Conservation (phyloP, 2,888 invertebrate species). For the Ormyrus rosae region DNA sequence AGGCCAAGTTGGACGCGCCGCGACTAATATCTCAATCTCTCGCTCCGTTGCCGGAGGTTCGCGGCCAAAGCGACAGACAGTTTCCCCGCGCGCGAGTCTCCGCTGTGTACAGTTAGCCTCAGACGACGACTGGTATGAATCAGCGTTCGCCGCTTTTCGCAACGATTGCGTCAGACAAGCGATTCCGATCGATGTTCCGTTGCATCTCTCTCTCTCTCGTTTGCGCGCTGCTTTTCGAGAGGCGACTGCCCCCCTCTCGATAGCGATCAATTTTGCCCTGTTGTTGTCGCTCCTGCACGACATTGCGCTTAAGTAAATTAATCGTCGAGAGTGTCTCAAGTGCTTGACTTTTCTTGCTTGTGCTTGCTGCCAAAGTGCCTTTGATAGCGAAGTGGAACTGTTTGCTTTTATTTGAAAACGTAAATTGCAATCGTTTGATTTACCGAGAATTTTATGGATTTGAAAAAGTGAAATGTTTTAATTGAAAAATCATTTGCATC, state of each 20-base stretch:
- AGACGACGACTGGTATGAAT: constrained; percentile 18
- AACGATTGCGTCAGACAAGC: constrained; percentile 37
- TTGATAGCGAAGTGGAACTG: too few relatives aligned
- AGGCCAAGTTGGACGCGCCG: neutral
- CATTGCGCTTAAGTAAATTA: constrained; percentile 9
- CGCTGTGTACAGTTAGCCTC: neutral
- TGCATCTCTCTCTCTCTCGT: neutral
- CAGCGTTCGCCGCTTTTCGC: constrained; percentile 47
- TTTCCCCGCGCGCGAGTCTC: neutral
- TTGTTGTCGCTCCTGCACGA: neutral
- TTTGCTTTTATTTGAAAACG: too few relatives aligned
- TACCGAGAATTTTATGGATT: too few relatives aligned
- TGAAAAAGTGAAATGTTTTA: too few relatives aligned
- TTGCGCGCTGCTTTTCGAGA: neutral
- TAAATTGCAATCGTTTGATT: too few relatives aligned
- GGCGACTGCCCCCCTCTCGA: neutral
- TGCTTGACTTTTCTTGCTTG: too few relatives aligned
- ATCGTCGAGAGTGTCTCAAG: neutral
- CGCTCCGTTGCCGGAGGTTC: neutral
- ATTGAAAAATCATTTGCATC: too few relatives aligned
- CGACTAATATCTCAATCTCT: constrained; percentile 35
- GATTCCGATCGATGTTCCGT: constrained; percentile 54
- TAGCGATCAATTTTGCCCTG: constrained; percentile 11
- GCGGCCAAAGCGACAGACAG: neutral
- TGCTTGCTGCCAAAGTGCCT: too few relatives aligned